A percentile compares a stretch with the other conserved stretches of the same genome.
These are phyloP conservation scores for Paramormyrops kingsleyae DNA, from an alignment of 2,113 vertebrate species.

Conservation along the genomic window DNA sequence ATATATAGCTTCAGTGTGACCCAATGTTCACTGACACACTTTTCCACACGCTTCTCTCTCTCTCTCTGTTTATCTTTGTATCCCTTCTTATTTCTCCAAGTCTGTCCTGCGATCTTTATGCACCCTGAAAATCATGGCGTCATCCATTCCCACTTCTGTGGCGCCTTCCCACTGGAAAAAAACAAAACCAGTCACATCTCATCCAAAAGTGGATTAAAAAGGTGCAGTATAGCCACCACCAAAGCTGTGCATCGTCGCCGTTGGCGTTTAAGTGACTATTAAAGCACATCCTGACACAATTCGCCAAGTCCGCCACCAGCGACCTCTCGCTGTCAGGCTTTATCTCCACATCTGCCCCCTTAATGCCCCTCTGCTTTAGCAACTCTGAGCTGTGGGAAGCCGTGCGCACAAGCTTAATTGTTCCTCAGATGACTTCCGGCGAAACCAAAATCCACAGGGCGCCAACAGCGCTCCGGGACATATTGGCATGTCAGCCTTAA, in stretches of 20 bases:
- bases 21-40: constrained; percentile 60
- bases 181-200: neutral
- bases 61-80: constrained; percentile 42
- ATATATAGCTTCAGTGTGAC: constrained; percentile 63
- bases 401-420: neutral
- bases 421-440: neutral
- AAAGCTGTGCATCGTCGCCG: neutral
- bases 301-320: neutral
- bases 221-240: neutral
- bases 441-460: neutral
- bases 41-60: constrained; percentile 44
- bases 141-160: neutral
- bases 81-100: constrained; percentile 24
- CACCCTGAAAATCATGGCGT: neutral
- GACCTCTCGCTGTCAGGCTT: neutral
- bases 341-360: neutral
- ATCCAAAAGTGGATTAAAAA: constrained; percentile 1
- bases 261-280: neutral
- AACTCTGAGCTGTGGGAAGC: neutral
- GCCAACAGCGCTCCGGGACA: neutral
- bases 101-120: neutral
- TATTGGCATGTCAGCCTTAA: neutral
- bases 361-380: neutral
- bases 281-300: neutral
- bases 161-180: neutral